Conservation (phyloP, 2,888 invertebrate species). For the Steromphala cineraria region DNA sequence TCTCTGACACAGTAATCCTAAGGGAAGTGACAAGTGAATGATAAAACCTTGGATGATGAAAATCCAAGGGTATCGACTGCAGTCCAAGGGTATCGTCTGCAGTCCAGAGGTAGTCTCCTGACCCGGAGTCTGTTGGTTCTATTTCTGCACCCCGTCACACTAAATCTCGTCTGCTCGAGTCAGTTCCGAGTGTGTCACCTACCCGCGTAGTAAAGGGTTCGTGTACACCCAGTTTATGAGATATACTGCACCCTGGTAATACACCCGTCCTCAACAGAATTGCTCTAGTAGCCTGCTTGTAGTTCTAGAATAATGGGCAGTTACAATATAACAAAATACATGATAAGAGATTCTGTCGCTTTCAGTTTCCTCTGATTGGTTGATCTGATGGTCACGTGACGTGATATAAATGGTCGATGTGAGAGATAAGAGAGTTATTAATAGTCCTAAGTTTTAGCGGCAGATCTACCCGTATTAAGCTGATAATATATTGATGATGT, state of each 20-base stretch:
- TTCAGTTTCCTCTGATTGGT: background rate
- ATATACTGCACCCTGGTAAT: background rate
- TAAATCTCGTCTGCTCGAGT: background rate
- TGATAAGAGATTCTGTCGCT: slow-evolving; percentile 10
- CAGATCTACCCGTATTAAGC: background rate
- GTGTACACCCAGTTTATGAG: background rate
- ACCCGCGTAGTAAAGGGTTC: background rate
- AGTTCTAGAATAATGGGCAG: background rate
- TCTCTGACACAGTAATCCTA: too few relatives aligned
- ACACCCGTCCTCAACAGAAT: background rate
- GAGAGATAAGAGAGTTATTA: slow-evolving; percentile 2
- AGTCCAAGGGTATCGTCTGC: too few relatives aligned
- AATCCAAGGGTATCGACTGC: too few relatives aligned
- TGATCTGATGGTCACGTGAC: background rate
- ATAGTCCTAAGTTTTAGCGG: background rate
- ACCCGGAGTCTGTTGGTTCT: too few relatives aligned
- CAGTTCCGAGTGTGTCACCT: background rate
- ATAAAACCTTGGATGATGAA: too few relatives aligned
- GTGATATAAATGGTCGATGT: slow-evolving; percentile 2
- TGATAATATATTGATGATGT: background rate
- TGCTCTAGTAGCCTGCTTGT: background rate
- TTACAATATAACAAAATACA: background rate
- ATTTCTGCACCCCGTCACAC: background rate
- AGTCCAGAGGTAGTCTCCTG: too few relatives aligned
- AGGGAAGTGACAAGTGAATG: too few relatives aligned